Evolutionary conservation across 92 coral and sea anemone species (phyloP).

Genomic region (Epizoanthus stellaris): DNA sequence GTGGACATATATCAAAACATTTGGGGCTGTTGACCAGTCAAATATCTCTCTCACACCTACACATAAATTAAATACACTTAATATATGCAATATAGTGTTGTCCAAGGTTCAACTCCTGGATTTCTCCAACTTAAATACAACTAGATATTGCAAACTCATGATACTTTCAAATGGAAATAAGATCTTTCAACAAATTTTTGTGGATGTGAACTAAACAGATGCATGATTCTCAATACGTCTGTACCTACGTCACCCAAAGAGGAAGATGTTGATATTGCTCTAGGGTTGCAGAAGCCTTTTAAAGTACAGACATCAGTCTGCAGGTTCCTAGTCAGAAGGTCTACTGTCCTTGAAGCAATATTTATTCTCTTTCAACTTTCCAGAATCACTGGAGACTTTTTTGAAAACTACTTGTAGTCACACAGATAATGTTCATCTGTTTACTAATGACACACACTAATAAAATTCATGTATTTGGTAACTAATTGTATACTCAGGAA

Average conservation of each 20-base stretch:
- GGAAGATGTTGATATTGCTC: neutral
- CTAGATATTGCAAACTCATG: neutral
- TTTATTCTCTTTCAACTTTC: neutral
- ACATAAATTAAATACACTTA: too few species aligned
- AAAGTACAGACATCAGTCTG: slow-evolving; percentile 30
- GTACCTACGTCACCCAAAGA: neutral
- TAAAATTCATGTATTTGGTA: neutral
- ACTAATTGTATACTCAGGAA: neutral
- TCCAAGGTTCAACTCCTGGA: too few species aligned
- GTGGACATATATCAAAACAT: too few species aligned
- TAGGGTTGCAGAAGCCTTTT: slow-evolving; percentile 24
- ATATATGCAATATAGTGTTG: too few species aligned
- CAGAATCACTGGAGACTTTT: slow-evolving; percentile 12
- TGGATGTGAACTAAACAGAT: neutral
- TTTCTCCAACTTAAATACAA: neutral
- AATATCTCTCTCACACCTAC: too few species aligned
- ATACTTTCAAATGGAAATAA: neutral
- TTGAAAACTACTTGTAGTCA: neutral
- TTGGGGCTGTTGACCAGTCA: too few species aligned
- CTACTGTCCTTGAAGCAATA: neutral
- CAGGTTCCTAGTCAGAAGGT: slow-evolving; percentile 7
- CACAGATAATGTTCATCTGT: neutral
- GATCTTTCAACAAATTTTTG: neutral
- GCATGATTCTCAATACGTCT: neutral
- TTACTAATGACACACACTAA: slow-evolving; percentile 4